Evolutionary conservation across 2,888 invertebrate species (phyloP).

Genomic region (Rotaria magnacalcarata): DNA sequence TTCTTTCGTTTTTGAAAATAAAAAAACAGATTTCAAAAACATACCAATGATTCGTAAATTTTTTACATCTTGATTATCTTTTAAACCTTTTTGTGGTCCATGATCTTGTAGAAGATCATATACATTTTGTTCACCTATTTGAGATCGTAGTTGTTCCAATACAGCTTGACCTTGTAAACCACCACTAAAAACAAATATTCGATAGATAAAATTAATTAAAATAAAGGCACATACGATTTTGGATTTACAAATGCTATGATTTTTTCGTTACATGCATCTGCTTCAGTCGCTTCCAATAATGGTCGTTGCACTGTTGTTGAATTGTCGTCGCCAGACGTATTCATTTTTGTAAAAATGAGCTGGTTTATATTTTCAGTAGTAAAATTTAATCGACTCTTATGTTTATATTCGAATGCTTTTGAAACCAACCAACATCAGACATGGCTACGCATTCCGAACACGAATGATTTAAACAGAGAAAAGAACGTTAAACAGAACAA

Average conservation of each 20-base stretch:
- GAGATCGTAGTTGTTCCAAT: constrained; percentile 3
- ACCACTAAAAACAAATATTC: background rate
- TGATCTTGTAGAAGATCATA: background rate
- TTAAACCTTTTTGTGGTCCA: background rate
- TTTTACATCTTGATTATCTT: constrained; percentile 7
- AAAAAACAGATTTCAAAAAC: background rate
- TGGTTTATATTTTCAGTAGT: too few relatives aligned
- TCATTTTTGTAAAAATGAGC: background rate
- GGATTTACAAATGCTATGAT: constrained; percentile 26
- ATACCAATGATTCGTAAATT: constrained; percentile 11
- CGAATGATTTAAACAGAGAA: background rate
- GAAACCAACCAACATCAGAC: too few relatives aligned
- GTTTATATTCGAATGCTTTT: too few relatives aligned
- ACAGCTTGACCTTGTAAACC: constrained; percentile 24
- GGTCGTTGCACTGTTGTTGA: background rate
- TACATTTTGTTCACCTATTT: constrained; percentile 22
- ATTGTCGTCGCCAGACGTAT: background rate
- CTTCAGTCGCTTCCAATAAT: background rate
- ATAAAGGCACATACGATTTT: background rate
- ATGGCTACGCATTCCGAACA: too few relatives aligned
- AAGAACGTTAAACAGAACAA: background rate
- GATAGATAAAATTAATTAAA: too few relatives aligned
- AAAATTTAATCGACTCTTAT: too few relatives aligned
- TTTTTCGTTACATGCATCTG: background rate
- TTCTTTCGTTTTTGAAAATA: too few relatives aligned